Evolutionary conservation across 2,888 invertebrate genomes (phyloP), one percentile per base, ranked within the genome.

Genomic region (Isoperla grammatica): DNA sequence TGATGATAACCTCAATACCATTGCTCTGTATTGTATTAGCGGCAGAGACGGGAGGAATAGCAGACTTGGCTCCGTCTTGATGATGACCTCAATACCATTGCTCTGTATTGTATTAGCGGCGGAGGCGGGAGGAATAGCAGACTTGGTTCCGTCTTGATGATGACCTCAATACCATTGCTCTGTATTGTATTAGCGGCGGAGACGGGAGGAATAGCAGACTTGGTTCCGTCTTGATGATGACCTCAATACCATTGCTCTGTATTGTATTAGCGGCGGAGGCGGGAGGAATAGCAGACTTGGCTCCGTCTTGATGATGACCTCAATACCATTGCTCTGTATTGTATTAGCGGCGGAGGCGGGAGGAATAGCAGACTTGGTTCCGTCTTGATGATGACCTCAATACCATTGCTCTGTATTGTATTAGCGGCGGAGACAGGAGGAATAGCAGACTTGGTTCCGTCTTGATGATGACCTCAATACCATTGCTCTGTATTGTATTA

Each of bases 51-150:
- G n/a, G n/a, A n/a, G n/a, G 22, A 22, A 46, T n/a, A 46, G 46
- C 8, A 12, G 45, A 15, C 45, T 19, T 22, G 46, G 11, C 13
- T 42, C 42, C 22, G n/a, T 20, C 22, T 46, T 46, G 46, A 46
- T 46, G 46, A 46, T 46, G 12, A n/a, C 17, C 46, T 46, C 22
- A 46, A 46, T 46, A n/a, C 46, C 22, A 12, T 9, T 19, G 29
- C 49, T 29, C 49, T 50, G 15, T 50, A 46, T 46, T 50, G 35
- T 50, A 50, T 50, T 50, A 50, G 49, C 35, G 29, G 49, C 15
- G 29, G 8, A n/a, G n/a, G n/a, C n/a, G n/a, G n/a, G n/a, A n/a
- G n/a, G 22, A 22, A 46, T n/a, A 46, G 46, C 8, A 12, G 45
- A 15, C 45, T 19, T 22, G 46, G 11, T 4, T 42, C 42, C 22